Evolutionary conservation across 2,888 invertebrate genomes (phyloP).

Genomic region (Ochlodes sylvanus): DNA sequence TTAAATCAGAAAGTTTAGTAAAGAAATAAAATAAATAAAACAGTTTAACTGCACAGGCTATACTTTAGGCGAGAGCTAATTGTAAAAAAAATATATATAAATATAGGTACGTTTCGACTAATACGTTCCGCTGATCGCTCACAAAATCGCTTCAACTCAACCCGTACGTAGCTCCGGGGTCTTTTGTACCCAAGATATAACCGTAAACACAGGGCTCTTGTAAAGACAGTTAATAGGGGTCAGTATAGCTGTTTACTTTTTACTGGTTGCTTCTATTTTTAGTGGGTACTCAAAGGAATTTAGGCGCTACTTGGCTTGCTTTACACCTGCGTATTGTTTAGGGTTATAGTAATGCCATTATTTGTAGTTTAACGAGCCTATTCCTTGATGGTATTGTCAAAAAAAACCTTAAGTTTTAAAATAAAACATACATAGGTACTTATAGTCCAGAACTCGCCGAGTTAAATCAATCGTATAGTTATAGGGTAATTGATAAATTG

Average conservation of each 20-base stretch:
- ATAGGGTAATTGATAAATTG: no score
- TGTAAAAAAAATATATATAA: background rate
- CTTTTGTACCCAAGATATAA: constrained; percentile 32
- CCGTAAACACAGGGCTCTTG: constrained; percentile 36
- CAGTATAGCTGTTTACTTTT: constrained; percentile 34
- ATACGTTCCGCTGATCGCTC: background rate
- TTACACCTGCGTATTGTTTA: constrained; percentile 32
- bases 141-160: constrained; percentile 15
- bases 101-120: no score
- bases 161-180: constrained; percentile 15
- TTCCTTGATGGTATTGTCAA: no score
- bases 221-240: constrained; percentile 38
- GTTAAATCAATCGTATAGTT: no score
- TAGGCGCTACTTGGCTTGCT: constrained; percentile 30
- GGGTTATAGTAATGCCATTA: background rate
- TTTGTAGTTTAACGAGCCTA: no score
- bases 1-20: no score
- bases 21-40: no score
- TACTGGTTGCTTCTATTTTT: constrained; percentile 27
- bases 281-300: constrained; percentile 25
- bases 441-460: no score
- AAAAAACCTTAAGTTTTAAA: no score
- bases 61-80: no score
- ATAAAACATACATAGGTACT: no score
- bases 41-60: no score